Evolutionary conservation across 2,888 invertebrate genomes (phyloP), one percentile per base, ranked within the genome.

Genomic region (Zhuqinia jingwanae): DNA sequence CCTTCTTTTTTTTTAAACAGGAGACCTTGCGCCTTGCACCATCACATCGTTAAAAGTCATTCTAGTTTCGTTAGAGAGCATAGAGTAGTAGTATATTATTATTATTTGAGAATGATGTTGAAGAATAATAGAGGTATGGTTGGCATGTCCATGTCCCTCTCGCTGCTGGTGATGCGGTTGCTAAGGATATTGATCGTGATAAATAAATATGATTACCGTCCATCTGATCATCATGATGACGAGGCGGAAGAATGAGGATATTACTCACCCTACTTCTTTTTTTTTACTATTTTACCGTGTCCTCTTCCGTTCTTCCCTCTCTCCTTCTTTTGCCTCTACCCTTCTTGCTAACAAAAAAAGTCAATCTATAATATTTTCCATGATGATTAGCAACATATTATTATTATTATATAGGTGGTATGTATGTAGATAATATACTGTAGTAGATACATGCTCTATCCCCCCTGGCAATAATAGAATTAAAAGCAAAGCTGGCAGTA

Each of bases 11-110:
- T 81, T 73, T 81, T 70, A 73, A 73, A 73, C 30, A 47, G n/a
- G n/a, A 70, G 79, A 65, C 81, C 81, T 81, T 81, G 81, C 81
- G n/a, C n/a, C n/a, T n/a, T n/a, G n/a, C n/a, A n/a, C n/a, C n/a
- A n/a, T n/a, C n/a, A n/a, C n/a, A 81, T 81, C 73, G 81, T 81
- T 73, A 70, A 70, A 81, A 15, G n/a, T 70, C 73, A 58, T 47
- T 70, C 70, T 80, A 10, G 68, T 70, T 22, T 25, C 42, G 45
- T 58, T 13, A n/a, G n/a, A n/a, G n/a, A n/a, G 36, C 65, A 17
- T n/a, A 22, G 27, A 60, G 47, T 47, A n/a, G n/a, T n/a, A n/a
- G n/a, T n/a, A n/a, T n/a, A n/a, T n/a, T n/a, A n/a, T n/a, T n/a
- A n/a, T n/a, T n/a, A n/a, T n/a, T n/a, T n/a, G n/a, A n/a, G n/a